phyloP scores from a whole-genome alignment of 2,113 vertebrate species.

The Loxodonta africana region DNA sequence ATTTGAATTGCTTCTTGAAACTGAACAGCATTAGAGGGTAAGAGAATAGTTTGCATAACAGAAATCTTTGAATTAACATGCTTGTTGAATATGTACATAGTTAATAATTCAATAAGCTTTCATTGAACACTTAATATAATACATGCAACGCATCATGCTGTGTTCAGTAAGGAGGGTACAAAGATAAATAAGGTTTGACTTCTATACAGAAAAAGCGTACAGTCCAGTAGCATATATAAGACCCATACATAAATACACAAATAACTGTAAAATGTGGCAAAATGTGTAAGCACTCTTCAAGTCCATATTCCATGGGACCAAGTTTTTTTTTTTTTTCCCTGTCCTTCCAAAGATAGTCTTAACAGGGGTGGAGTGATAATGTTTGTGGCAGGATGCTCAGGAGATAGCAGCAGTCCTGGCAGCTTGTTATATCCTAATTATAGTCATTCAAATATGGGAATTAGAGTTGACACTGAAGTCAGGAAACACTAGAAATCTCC shows the following conservation, averaged over 20 bases:
- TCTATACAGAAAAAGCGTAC: neutral
- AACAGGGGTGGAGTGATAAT: neutral
- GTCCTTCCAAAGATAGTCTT: neutral
- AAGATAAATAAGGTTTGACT: slow-evolving; percentile 54
- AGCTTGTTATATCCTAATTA: neutral
- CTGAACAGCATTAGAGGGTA: slow-evolving; percentile 2
- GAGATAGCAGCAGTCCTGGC: neutral
- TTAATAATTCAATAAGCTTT: slow-evolving; percentile 27
- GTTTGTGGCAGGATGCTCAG: neutral
- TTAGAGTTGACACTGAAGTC: neutral
- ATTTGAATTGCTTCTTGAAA: slow-evolving; percentile 52
- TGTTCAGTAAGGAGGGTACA: neutral
- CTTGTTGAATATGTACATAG: neutral
- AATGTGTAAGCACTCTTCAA: slow-evolving; percentile 16
- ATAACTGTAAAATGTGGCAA: slow-evolving; percentile 35
- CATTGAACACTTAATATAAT: slow-evolving; percentile 1
- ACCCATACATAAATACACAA: neutral
- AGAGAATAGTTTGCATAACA: slow-evolving; percentile 24
- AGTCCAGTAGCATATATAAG: neutral
- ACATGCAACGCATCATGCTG: slow-evolving; percentile 15
- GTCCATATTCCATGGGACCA: neutral
- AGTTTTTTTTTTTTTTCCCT: neutral
- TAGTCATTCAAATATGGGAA: neutral
- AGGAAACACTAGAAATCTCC: slow-evolving; percentile 43
- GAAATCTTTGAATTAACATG: slow-evolving; percentile 12